Evolutionary conservation across 2,113 vertebrate species (phyloP).

Genomic region (Embiotoca jacksoni): DNA sequence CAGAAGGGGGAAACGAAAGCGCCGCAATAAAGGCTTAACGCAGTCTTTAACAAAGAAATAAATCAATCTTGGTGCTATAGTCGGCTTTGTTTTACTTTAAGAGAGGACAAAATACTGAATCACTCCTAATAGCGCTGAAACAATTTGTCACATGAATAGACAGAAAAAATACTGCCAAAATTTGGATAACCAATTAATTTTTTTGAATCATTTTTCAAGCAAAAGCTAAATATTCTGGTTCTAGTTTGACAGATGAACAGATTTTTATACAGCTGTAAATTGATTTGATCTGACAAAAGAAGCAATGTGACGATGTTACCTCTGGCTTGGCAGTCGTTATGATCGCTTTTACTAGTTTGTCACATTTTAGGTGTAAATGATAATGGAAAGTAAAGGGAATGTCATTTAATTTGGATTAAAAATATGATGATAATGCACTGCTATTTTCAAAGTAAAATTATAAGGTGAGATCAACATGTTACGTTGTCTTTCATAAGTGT

Average conservation of each 20-base stretch:
- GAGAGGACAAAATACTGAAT: not conserved
- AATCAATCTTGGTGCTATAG: not conserved
- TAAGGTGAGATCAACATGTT: not conserved
- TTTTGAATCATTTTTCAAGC: too few species aligned
- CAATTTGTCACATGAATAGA: not conserved
- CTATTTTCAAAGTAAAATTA: not conserved
- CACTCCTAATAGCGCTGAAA: not conserved
- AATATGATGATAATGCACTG: not conserved
- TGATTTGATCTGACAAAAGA: not conserved
- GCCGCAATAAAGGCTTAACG: not conserved
- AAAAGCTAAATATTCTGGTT: not conserved
- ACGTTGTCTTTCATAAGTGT: not conserved
- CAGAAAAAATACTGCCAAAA: too few species aligned
- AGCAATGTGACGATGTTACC: not conserved
- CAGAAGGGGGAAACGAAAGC: too few species aligned
- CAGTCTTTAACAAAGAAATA: slow-evolving; percentile 2
- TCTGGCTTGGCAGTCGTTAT: not conserved
- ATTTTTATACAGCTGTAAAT: not conserved
- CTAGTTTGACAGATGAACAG: not conserved
- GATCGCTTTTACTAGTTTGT: too few species aligned
- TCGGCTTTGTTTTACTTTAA: not conserved
- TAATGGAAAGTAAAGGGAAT: not conserved
- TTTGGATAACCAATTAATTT: too few species aligned
- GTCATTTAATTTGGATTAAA: not conserved
- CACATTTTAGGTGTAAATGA: too few species aligned